Conservation (phyloP, 2,113 vertebrate species). For the Indri indri region DNA sequence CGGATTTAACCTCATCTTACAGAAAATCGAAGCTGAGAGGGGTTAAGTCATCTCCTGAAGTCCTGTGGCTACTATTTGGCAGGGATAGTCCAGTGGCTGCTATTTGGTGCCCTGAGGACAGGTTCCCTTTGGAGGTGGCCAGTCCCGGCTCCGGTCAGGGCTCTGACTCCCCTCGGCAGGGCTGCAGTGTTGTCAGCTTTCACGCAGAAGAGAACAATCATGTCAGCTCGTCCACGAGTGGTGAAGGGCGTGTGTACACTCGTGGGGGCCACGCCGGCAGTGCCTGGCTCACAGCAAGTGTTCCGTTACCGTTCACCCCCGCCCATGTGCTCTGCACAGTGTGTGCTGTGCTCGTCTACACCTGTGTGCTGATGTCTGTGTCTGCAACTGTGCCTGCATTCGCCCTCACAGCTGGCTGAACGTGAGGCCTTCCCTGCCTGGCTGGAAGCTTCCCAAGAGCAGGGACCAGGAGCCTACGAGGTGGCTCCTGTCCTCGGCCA, state of each 20-base stretch:
- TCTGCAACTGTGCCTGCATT: neutral
- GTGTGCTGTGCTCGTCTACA: neutral
- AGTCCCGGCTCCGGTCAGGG: neutral
- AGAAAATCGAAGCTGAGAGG: neutral
- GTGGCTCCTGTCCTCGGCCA: neutral
- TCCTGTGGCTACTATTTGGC: neutral
- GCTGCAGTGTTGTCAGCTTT: neutral
- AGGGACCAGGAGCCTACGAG: neutral
- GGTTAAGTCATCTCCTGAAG: neutral
- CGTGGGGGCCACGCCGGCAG: too few species aligned
- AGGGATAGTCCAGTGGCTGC: neutral
- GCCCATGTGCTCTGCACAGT: neutral
- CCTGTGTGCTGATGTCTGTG: neutral
- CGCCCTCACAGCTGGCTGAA: neutral
- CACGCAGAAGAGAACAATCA: neutral
- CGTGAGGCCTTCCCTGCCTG: neutral
- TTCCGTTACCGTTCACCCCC: fast-evolving
- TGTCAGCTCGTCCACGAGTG: neutral
- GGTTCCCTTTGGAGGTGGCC: neutral
- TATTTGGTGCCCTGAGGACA: neutral
- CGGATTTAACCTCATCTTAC: neutral
- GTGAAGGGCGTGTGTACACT: neutral
- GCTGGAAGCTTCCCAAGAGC: neutral
- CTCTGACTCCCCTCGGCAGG: neutral
- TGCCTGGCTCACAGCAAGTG: neutral